Evolutionary conservation across 2,888 invertebrate genomes (phyloP).

Genomic region (Vandiemenella viatica): DNA sequence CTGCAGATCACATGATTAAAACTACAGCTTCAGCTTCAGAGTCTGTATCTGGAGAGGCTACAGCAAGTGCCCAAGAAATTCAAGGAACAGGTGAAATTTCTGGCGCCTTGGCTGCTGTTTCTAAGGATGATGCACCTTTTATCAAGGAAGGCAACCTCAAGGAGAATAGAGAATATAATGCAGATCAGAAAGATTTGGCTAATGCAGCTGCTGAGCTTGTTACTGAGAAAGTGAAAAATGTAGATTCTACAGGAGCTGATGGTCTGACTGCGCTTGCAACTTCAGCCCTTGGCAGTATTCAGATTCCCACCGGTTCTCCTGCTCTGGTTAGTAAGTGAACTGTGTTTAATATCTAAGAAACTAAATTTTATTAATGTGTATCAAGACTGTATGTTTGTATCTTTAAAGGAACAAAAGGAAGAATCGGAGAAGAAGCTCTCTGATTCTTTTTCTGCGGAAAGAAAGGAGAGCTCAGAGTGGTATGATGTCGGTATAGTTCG

Average conservation of each 20-base stretch:
- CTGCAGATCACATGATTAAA: no score
- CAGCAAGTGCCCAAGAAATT: no score
- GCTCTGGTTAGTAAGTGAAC: no score
- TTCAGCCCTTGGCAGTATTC: constrained; percentile 31
- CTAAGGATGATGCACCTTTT: neutral
- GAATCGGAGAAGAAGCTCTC: neutral
- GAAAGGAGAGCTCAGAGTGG: constrained; percentile 44
- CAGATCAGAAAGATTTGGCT: neutral
- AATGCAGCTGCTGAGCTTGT: neutral
- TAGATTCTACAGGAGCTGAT: constrained; percentile 20
- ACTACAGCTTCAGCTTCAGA: no score
- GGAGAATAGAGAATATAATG: neutral
- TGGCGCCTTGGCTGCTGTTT: neutral
- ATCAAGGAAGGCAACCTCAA: neutral
- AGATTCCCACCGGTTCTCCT: constrained; percentile 20
- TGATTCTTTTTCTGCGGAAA: neutral
- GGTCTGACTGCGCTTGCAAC: constrained; percentile 32
- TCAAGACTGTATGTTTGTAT: neutral
- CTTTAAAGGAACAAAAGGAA: neutral
- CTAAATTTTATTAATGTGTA: neutral
- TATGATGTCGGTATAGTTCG: constrained; percentile 88
- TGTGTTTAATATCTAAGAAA: neutral
- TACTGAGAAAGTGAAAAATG: neutral
- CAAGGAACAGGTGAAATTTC: no score
- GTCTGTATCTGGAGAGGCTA: no score